Base-by-base conservation (phyloP, 2,888 invertebrate genomes). In the Pseudanteris insignis region DNA sequence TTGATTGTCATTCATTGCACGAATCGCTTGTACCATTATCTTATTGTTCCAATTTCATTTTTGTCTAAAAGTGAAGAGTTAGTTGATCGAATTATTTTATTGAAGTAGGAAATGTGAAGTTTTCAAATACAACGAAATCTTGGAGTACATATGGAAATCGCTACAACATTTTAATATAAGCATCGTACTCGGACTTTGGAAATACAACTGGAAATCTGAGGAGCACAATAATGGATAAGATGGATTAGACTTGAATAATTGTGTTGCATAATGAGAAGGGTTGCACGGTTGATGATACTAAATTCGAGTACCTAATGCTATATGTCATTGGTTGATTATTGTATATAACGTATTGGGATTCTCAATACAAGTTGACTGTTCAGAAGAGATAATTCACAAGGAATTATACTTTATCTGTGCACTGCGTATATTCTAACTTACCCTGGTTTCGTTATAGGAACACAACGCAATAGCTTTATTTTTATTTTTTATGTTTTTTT, bases 201-300 rank as follows among this genome's bases (percentile, higher is more conserved):
- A n/a, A n/a, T n/a, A n/a, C n/a, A n/a, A n/a, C n/a, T n/a, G n/a
- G n/a, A n/a, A n/a, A n/a, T n/a, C n/a, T n/a, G n/a, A n/a, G n/a
- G n/a, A n/a, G n/a, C n/a, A n/a, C n/a, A n/a, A n/a, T n/a, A n/a
- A n/a, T n/a, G n/a, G n/a, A n/a, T n/a, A n/a, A n/a, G n/a, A n/a
- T n/a, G n/a, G n/a, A n/a, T n/a, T 14, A 13, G 12, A 10, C 5
- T 25, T 33, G 30, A 47, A 55, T 48, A 54, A 74, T 71, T 74
- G 75, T 70, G 70, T 69, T 77, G 78, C 78, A 76, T 75, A 72
- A 70, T 68, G 71, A 75, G 71, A 79, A 78, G 76, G 67, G 74
- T 78, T 78, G 73, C 61, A 64, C 66, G 66, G 64, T 70, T 61
- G 50, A 51, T 59, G 70, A 72, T 76, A 76, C 79, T 79, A 79